These are phyloP conservation scores for Myotis davidii DNA, from an alignment of 2,113 vertebrate genomes.

Conservation along the genomic window DNA sequence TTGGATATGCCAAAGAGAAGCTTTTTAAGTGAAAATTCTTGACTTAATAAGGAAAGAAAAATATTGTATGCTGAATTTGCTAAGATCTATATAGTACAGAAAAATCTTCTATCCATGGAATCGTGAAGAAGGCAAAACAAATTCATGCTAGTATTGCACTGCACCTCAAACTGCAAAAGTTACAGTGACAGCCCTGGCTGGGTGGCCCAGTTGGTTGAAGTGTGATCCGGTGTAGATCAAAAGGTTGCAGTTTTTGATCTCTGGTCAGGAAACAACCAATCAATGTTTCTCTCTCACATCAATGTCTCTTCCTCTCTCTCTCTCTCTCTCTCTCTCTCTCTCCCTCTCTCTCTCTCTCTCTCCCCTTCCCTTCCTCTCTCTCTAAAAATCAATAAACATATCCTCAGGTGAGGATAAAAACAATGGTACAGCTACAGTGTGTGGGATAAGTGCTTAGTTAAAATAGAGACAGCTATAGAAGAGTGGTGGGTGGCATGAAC, in stretches of 20 bases:
- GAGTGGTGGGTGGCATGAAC: neutral
- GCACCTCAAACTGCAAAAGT: neutral
- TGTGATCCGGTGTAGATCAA: too few species aligned
- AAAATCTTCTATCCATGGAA: neutral
- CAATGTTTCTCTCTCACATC: too few species aligned
- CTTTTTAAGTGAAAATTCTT: neutral
- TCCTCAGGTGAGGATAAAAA: too few species aligned
- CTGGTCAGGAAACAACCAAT: too few species aligned
- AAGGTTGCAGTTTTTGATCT: too few species aligned
- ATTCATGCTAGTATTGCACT: neutral
- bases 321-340: too few species aligned
- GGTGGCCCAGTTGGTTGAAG: too few species aligned
- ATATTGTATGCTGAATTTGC: neutral
- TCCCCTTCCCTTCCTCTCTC: too few species aligned
- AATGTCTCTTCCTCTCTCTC: too few species aligned
- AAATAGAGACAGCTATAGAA: neutral
- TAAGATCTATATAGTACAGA: neutral
- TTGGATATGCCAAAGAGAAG: neutral
- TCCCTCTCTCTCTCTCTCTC: too few species aligned
- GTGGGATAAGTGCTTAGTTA: neutral
- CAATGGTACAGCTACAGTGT: neutral
- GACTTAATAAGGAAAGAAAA: neutral
- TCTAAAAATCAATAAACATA: too few species aligned
- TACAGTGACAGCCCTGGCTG: neutral
- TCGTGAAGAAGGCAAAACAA: neutral